These are phyloP conservation scores for Tricholauxania praeusta DNA, from an alignment of 2,888 invertebrate species.

Conservation along the genomic window DNA sequence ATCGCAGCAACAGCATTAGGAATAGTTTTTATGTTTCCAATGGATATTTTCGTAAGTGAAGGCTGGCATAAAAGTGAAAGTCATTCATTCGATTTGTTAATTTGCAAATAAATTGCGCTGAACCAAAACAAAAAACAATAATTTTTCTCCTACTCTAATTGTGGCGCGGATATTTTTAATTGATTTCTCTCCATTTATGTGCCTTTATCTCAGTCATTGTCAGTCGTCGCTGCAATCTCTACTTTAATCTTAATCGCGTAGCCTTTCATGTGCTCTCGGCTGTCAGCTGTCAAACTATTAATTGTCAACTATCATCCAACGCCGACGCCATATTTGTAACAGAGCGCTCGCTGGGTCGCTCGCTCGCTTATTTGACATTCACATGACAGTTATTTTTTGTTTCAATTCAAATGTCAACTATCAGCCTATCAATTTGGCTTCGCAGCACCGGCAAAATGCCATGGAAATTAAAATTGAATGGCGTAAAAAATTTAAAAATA, in stretches of 20 bases:
- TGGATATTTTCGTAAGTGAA: no score
- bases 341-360: not conserved
- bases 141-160: constrained; percentile 3
- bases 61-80: no score
- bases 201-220: not conserved
- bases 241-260: not conserved
- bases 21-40: no score
- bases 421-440: constrained; percentile 12
- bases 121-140: no score
- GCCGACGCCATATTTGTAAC: not conserved
- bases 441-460: not conserved
- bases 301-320: constrained; percentile 15
- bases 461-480: not conserved
- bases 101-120: no score
- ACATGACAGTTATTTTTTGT: not conserved
- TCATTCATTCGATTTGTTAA: no score
- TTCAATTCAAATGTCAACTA: not conserved
- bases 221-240: not conserved
- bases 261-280: not conserved
- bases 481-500: not conserved
- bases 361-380: not conserved
- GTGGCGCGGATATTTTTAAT: constrained; percentile 22
- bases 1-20: no score
- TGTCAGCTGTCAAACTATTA: constrained; percentile 20
- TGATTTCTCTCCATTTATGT: constrained; percentile 27